Conservation (phyloP, 1,140 invertebrate species). For the Orius insidiosus region DNA sequence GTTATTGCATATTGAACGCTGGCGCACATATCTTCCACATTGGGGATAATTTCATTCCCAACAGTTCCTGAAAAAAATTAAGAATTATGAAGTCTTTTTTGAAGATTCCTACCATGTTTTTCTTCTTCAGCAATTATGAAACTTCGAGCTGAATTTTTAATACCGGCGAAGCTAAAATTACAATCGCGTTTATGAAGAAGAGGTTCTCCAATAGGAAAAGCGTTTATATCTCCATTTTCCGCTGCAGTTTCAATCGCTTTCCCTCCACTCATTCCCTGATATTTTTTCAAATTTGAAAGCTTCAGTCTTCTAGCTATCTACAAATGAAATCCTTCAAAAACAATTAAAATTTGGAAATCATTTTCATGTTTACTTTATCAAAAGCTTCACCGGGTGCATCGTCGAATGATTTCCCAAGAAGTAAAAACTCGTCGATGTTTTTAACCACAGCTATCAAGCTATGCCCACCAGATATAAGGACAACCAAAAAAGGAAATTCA, state of each 20-base stretch:
- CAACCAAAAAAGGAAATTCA: constrained; percentile 73
- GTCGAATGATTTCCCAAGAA: constrained; percentile 63
- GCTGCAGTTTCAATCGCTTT: constrained; percentile 70
- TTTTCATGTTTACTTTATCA: constrained; percentile 18
- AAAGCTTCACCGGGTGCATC: constrained; percentile 56
- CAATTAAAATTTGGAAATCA: not conserved
- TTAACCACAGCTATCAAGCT: constrained; percentile 64
- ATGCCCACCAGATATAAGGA: constrained; percentile 86
- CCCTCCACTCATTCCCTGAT: constrained; percentile 57
- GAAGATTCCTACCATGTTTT: constrained; percentile 27
- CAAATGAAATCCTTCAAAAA: constrained; percentile 3
- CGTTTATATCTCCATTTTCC: constrained; percentile 37
- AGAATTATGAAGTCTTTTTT: constrained; percentile 3
- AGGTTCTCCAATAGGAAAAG: constrained; percentile 47
- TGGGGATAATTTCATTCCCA: constrained; percentile 54
- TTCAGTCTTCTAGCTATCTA: constrained; percentile 70
- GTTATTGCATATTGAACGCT: constrained; percentile 57
- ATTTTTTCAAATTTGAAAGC: constrained; percentile 59
- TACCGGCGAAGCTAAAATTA: constrained; percentile 69
- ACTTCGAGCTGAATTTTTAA: constrained; percentile 36
- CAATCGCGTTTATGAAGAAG: constrained; percentile 45
- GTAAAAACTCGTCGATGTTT: constrained; percentile 53
- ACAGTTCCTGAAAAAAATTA: constrained; percentile 29
- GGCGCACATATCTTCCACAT: constrained; percentile 72
- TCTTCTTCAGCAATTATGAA: constrained; percentile 41